These are phyloP conservation scores for Temnothorax curvispinosus DNA, from an alignment of 1,140 invertebrate species.

Conservation along the genomic window DNA sequence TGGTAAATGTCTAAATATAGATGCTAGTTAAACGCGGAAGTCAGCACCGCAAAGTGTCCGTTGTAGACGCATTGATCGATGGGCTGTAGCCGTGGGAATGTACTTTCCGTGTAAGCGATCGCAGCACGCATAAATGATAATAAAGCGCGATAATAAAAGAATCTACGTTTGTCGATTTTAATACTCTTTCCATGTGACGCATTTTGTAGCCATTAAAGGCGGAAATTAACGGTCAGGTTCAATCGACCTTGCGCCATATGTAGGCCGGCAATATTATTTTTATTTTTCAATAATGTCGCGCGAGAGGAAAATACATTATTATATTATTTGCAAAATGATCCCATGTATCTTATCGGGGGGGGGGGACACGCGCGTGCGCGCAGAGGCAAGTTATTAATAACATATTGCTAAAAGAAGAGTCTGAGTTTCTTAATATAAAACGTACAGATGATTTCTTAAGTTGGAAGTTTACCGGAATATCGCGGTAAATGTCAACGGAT, in stretches of 20 bases:
- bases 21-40: constrained; percentile 42
- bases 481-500: constrained; percentile 31
- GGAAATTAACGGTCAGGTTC: neutral
- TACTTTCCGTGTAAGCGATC: constrained; percentile 42
- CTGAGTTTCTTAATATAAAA: constrained; percentile 45
- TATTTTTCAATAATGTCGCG: constrained; percentile 34
- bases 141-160: constrained; percentile 30
- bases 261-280: constrained; percentile 28
- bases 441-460: constrained; percentile 16
- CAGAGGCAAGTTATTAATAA: constrained; percentile 2
- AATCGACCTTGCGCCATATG: constrained; percentile 7
- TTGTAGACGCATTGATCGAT: constrained; percentile 62
- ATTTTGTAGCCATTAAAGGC: neutral
- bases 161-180: neutral
- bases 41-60: neutral
- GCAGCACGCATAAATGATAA: constrained; percentile 29
- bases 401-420: neutral
- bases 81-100: constrained; percentile 62
- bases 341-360: neutral
- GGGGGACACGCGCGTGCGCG: neutral
- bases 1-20: constrained; percentile 51
- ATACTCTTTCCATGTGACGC: neutral
- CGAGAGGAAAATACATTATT: neutral
- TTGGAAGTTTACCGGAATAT: constrained; percentile 14
- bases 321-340: neutral